Evolutionary conservation across 2,888 invertebrate genomes (phyloP).

Genomic region (Sclerodermus sp.): DNA sequence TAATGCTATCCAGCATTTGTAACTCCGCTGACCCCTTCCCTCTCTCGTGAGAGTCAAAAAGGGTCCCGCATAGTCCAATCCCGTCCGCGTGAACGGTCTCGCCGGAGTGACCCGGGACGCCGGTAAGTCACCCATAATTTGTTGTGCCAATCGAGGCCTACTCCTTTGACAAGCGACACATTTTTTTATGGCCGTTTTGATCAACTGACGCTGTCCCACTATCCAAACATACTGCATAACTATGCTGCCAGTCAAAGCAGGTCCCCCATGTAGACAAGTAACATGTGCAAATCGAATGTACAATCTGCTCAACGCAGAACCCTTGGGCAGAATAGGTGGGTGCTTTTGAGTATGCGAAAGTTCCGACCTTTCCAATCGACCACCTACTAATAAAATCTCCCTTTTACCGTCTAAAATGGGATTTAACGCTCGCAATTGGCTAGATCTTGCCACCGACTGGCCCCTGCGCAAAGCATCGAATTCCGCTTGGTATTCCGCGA

Average conservation of each 20-base stretch:
- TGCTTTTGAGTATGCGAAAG: background rate
- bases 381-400: slow-evolving; percentile 1
- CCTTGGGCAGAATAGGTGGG: background rate
- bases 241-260: background rate
- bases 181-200: too few species aligned
- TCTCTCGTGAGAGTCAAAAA: slow-evolving; percentile 6
- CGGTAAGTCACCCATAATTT: slow-evolving; percentile 4
- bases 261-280: background rate
- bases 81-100: slow-evolving; percentile 7
- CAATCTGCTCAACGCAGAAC: background rate
- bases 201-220: background rate
- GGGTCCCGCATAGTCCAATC: slow-evolving; percentile 21
- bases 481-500: too few species aligned
- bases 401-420: background rate
- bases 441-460: too few species aligned
- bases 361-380: background rate
- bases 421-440: background rate
- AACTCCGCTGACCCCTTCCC: slow-evolving; percentile 10
- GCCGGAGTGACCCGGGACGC: background rate
- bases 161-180: background rate
- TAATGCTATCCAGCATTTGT: slow-evolving; percentile 10
- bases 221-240: background rate
- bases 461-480: too few species aligned
- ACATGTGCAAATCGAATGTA: background rate
- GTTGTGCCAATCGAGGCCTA: background rate